These are phyloP conservation scores for Columba janthina DNA, from an alignment of 2,113 vertebrate species.

Conservation along the genomic window DNA sequence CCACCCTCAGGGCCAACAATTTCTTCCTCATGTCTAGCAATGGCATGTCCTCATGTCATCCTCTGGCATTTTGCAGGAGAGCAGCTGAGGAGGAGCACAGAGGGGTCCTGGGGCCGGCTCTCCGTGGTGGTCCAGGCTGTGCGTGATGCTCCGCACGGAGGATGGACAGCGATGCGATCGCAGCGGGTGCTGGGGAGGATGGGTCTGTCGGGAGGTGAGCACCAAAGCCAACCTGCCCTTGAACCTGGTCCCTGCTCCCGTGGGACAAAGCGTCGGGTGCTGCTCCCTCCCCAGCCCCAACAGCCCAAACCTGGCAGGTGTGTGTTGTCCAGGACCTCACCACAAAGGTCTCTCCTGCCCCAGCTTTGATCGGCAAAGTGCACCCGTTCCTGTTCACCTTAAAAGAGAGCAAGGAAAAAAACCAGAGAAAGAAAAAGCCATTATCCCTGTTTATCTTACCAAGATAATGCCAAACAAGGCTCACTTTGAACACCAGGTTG, in stretches of 20 bases:
- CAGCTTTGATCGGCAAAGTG: not conserved
- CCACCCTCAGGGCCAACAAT: too few species aligned
- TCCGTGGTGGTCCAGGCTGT: not conserved
- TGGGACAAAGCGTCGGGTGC: rapidly evolving
- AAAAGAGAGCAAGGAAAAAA: not conserved
- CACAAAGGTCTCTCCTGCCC: not conserved
- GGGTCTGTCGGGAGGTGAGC: not conserved
- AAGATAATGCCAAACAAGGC: conserved; percentile 5
- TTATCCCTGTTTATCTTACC: conserved; percentile 45
- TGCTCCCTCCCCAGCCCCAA: rapidly evolving
- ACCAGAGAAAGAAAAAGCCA: not conserved
- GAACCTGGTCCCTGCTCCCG: rapidly evolving
- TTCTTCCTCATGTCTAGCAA: too few species aligned
- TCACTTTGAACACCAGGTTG: not conserved
- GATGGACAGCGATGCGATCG: rapidly evolving
- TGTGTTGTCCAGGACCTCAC: not conserved
- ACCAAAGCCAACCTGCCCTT: too few species aligned
- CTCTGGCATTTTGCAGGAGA: not conserved
- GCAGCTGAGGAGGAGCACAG: rapidly evolving
- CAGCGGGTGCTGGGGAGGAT: not conserved
- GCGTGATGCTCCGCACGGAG: not conserved
- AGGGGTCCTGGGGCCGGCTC: not conserved
- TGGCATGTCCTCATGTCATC: too few species aligned
- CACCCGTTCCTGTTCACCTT: not conserved
- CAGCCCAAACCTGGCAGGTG: not conserved